A percentile compares a stretch with the other conserved stretches of the same genome.
These are phyloP conservation scores for Siniperca undulata DNA, from an alignment of 2,797 vertebrate genomes.

Conservation along the genomic window DNA sequence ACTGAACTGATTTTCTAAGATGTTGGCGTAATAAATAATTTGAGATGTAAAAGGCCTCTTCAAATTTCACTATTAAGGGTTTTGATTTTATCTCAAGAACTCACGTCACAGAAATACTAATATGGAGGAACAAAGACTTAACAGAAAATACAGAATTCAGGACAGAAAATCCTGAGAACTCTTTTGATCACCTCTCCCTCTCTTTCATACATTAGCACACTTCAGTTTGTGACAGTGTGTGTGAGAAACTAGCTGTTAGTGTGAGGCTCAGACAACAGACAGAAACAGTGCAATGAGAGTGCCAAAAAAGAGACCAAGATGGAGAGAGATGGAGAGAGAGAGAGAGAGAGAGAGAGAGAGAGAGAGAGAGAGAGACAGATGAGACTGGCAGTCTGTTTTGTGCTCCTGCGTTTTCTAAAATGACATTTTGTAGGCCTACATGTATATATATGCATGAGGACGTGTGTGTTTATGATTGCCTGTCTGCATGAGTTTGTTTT, in stretches of 20 bases:
- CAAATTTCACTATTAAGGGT: constrained; percentile 25
- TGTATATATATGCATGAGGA: constrained; percentile 10
- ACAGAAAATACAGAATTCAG: constrained; percentile 21
- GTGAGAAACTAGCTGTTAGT: constrained; percentile 33
- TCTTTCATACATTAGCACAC: constrained; percentile 20
- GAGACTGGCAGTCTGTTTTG: constrained; percentile 21
- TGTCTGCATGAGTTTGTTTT: background rate
- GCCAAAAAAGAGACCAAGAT: constrained; percentile 25
- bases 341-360: background rate
- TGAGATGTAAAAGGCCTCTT: constrained; percentile 36
- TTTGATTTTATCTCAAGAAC: constrained; percentile 36
- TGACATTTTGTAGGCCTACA: background rate
- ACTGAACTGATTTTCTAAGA: constrained; percentile 19
- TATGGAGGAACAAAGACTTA: background rate
- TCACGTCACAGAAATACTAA: constrained; percentile 16
- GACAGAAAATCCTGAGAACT: background rate
- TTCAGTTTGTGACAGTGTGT: constrained; percentile 29
- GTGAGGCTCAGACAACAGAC: constrained; percentile 20
- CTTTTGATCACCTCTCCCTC: constrained; percentile 30
- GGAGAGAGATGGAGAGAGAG: background rate
- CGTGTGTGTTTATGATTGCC: constrained; percentile 7
- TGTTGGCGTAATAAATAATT: constrained; percentile 39
- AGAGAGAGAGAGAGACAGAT: background rate
- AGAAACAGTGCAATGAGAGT: constrained; percentile 18
- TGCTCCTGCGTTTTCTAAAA: constrained; percentile 17